These are phyloP conservation scores for Monopterus albus DNA, from an alignment of 2,113 vertebrate genomes.

Conservation along the genomic window DNA sequence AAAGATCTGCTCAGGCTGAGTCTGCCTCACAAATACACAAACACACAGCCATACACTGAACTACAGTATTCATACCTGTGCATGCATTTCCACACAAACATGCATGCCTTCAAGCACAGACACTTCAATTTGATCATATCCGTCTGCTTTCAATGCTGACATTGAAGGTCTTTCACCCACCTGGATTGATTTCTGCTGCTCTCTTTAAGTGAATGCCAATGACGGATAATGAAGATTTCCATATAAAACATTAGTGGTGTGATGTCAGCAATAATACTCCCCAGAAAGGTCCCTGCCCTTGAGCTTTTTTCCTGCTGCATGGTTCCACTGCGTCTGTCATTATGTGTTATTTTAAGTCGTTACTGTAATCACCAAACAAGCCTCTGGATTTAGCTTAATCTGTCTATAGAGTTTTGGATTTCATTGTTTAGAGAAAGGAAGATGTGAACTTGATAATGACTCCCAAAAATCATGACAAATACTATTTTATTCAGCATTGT, in stretches of 20 bases:
- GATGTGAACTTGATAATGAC: constrained; percentile 68
- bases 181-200: constrained; percentile 32
- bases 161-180: constrained; percentile 10
- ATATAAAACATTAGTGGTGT: constrained; percentile 61
- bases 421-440: constrained; percentile 70
- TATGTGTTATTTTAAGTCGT: constrained; percentile 71
- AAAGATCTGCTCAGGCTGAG: constrained; percentile 72
- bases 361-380: constrained; percentile 74
- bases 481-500: constrained; percentile 31
- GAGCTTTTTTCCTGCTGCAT: constrained; percentile 61
- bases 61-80: constrained; percentile 8
- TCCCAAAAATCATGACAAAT: constrained; percentile 44
- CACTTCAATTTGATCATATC: constrained; percentile 22
- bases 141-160: neutral
- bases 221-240: constrained; percentile 57
- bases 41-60: constrained; percentile 2
- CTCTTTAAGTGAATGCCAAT: constrained; percentile 8
- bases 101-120: neutral
- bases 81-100: constrained; percentile 23
- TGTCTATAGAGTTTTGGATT: constrained; percentile 70
- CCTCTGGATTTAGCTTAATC: constrained; percentile 72
- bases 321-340: constrained; percentile 66
- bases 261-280: constrained; percentile 61
- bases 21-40: constrained; percentile 41
- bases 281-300: constrained; percentile 46